phyloP scores from a whole-genome alignment of 2,797 vertebrate genomes.

The Vipera ursinii region DNA sequence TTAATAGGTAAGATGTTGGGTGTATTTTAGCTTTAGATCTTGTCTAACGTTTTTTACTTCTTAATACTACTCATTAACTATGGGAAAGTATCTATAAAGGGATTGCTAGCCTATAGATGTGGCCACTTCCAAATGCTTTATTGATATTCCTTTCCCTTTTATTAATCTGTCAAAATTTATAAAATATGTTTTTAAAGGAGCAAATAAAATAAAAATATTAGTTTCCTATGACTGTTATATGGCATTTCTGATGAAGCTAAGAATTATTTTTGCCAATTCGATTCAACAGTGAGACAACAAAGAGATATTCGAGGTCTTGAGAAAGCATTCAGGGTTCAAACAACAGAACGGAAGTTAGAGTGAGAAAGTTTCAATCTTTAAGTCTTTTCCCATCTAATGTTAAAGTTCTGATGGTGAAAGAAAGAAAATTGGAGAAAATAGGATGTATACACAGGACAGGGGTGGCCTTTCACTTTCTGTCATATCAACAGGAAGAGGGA shows the following conservation, averaged over 20 bases:
- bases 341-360: background rate
- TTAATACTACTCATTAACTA: background rate
- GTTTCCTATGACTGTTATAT: slow-evolving; percentile 13
- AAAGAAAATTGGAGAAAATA: background rate
- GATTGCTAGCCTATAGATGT: background rate
- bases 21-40: background rate
- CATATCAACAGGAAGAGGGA: background rate
- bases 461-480: background rate
- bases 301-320: background rate
- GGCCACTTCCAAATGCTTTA: background rate
- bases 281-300: background rate
- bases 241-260: too few relatives aligned
- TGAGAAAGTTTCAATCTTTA: background rate
- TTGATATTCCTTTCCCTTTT: background rate
- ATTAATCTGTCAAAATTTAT: background rate
- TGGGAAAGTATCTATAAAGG: background rate
- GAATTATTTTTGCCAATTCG: background rate
- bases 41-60: background rate
- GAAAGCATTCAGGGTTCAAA: background rate
- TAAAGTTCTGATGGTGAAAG: background rate
- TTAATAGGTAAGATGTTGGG: slow-evolving; percentile 6
- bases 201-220: background rate
- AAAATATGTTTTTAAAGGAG: background rate
- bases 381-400: background rate
- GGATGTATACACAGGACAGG: background rate